Conservation (phyloP, 2,797 vertebrate genomes). For the Hyperoplus lanceolatus region DNA sequence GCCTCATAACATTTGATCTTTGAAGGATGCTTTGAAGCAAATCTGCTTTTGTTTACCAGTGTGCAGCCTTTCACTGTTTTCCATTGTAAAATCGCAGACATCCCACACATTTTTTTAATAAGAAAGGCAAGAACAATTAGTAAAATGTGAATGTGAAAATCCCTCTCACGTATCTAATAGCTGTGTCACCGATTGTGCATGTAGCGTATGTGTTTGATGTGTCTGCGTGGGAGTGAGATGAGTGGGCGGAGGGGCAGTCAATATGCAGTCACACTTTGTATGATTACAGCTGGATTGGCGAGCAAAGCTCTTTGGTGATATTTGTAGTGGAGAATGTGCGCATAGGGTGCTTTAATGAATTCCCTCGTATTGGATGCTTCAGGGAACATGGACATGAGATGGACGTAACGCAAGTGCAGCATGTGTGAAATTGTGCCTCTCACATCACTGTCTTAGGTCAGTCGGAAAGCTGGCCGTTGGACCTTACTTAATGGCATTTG, state of each 20-base stretch:
- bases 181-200: slow-evolving; percentile 29
- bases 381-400: slow-evolving; percentile 56
- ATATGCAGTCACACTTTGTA: slow-evolving; percentile 59
- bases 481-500: slow-evolving; percentile 24
- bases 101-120: slow-evolving; percentile 39
- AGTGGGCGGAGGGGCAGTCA: slow-evolving; percentile 67
- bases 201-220: slow-evolving; percentile 40
- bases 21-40: slow-evolving; percentile 54
- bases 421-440: slow-evolving; percentile 76
- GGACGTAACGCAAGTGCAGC: slow-evolving; percentile 53
- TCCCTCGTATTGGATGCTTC: slow-evolving; percentile 53
- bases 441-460: slow-evolving; percentile 64
- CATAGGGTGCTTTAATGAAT: slow-evolving; percentile 61
- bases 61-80: slow-evolving; percentile 19
- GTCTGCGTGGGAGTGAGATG: slow-evolving; percentile 64
- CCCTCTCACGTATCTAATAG: slow-evolving; percentile 13
- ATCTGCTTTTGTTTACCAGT: slow-evolving; percentile 45
- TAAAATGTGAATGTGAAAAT: slow-evolving; percentile 34
- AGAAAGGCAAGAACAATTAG: slow-evolving; percentile 39
- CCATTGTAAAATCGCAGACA: slow-evolving; percentile 16
- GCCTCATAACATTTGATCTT: slow-evolving; percentile 50
- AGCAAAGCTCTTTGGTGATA: slow-evolving; percentile 41
- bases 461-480: slow-evolving; percentile 23
- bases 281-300: slow-evolving; percentile 49
- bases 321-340: slow-evolving; percentile 24